These are phyloP conservation scores for Rhinolophus sinicus DNA, from an alignment of 2,113 vertebrate genomes.

Conservation along the genomic window DNA sequence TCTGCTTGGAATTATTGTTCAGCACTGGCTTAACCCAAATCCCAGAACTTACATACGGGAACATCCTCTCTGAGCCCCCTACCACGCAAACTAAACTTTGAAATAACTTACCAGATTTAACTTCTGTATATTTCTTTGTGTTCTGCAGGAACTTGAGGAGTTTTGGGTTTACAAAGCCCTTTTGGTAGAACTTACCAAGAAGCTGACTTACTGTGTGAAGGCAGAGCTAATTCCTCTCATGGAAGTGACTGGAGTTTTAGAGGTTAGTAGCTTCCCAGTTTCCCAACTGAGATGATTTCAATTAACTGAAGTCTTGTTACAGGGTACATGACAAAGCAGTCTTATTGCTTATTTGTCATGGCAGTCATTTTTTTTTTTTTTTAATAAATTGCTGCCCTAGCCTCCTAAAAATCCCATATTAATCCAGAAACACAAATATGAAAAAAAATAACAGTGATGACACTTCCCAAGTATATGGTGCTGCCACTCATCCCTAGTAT, in stretches of 20 bases:
- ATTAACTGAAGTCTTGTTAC: not conserved
- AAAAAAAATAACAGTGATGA: not conserved
- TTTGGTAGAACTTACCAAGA: conserved; percentile 91
- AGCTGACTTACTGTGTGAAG: conserved; percentile 94
- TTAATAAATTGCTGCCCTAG: not conserved
- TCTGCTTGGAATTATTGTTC: not conserved
- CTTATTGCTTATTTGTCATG: not conserved
- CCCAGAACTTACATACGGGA: not conserved
- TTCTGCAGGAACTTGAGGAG: conserved; percentile 93
- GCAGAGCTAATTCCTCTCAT: conserved; percentile 95
- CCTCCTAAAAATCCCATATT: conserved; percentile 11
- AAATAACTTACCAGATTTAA: not conserved
- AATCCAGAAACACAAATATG: not conserved
- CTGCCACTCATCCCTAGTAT: not conserved
- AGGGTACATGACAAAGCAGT: not conserved
- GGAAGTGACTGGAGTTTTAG: conserved; percentile 95
- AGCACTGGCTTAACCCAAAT: not conserved
- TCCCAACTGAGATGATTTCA: not conserved
- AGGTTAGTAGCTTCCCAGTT: conserved; percentile 86
- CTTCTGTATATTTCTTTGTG: not conserved
- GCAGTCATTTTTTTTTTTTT: not conserved
- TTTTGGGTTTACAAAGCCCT: conserved; percentile 96
- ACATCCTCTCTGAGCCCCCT: not conserved
- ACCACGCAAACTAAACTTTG: not conserved
- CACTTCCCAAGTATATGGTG: not conserved